Conservation (phyloP, 2,888 invertebrate species). For the Megastigmus dorsalis region DNA sequence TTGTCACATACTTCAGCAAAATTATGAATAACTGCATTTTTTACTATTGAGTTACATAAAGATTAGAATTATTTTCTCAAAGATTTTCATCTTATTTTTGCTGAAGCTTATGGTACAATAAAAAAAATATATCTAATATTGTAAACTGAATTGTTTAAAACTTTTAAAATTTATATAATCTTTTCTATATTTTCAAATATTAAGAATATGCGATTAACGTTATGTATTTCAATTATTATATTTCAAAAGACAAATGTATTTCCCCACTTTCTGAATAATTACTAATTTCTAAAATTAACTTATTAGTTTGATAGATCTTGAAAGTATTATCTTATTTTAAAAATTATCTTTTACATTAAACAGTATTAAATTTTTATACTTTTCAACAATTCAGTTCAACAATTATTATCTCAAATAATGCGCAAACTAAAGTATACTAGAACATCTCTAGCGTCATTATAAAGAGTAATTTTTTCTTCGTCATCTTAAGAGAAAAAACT, state of each 20-base stretch:
- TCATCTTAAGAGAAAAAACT: constrained; percentile 29
- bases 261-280: not conserved
- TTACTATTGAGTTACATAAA: not conserved
- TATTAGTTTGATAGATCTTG: not conserved
- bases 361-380: constrained; percentile 2
- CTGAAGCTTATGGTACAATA: constrained; percentile 24
- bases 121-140: not conserved
- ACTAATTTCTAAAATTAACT: no score
- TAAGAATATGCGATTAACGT: not conserved
- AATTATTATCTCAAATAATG: constrained; percentile 5
- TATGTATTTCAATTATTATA: not conserved
- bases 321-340: not conserved
- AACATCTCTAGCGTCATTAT: not conserved
- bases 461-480: constrained; percentile 6
- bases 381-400: constrained; percentile 35
- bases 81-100: constrained; percentile 14
- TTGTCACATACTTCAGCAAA: constrained; percentile 25
- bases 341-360: not conserved
- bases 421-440: not conserved
- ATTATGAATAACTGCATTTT: constrained; percentile 3
- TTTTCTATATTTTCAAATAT: not conserved
- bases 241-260: not conserved
- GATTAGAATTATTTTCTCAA: not conserved
- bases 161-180: constrained; percentile 1
- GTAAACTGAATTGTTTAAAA: constrained; percentile 41